Conservation (phyloP, 2,113 vertebrate species). For the Thamnaconus septentrionalis region DNA sequence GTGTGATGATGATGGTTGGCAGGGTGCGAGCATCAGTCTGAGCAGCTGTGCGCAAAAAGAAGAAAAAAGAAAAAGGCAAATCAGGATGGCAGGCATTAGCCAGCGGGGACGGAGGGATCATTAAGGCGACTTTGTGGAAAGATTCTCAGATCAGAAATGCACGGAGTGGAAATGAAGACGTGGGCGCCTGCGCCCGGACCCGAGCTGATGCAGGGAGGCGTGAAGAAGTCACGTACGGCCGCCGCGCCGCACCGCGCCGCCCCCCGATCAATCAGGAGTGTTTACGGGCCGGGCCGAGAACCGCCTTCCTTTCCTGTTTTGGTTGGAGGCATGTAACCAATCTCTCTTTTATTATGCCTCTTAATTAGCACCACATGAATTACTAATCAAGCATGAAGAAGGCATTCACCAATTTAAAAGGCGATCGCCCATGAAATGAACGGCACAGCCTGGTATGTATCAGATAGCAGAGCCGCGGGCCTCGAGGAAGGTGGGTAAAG, state of each 20-base stretch:
- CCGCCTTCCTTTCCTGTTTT: conserved; percentile 53
- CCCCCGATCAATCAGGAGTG: conserved; percentile 57
- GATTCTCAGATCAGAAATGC: conserved; percentile 53
- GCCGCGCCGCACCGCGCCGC: not conserved
- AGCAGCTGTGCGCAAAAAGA: conserved; percentile 50
- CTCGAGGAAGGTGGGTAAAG: conserved; percentile 33
- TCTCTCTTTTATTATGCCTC: conserved; percentile 75
- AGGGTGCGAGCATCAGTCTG: conserved; percentile 49
- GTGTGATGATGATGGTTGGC: conserved; percentile 57
- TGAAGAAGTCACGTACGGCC: conserved; percentile 34
- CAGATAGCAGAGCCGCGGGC: conserved; percentile 64
- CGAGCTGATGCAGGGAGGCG: conserved; percentile 29
- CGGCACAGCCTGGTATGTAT: conserved; percentile 58
- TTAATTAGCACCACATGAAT: conserved; percentile 79
- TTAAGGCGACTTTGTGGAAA: conserved; percentile 64
- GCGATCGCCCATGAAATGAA: conserved; percentile 82
- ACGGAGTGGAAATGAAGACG: conserved; percentile 37
- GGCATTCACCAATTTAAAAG: conserved; percentile 79
- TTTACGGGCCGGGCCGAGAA: conserved; percentile 51
- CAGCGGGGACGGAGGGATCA: conserved; percentile 53
- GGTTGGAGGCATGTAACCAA: conserved; percentile 62
- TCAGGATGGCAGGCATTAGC: conserved; percentile 43
- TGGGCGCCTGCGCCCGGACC: conserved; percentile 36
- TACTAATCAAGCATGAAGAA: conserved; percentile 79
- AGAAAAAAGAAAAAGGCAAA: conserved; percentile 26